Conservation (phyloP, 2,797 vertebrate species). For the Pseudocheirus occidentalis region DNA sequence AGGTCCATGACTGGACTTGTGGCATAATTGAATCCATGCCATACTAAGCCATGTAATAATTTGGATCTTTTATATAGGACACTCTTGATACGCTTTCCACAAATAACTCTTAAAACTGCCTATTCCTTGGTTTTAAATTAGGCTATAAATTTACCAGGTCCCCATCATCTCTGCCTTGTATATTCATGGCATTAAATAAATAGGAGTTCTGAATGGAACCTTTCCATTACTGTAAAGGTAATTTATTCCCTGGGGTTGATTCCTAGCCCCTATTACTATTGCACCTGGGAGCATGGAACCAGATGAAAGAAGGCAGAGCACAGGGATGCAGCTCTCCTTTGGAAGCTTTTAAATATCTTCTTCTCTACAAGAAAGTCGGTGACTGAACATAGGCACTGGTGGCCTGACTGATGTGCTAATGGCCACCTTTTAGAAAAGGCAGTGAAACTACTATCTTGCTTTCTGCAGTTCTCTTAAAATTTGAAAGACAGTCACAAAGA, state of each 20-base stretch:
- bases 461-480: not conserved
- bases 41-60: not conserved
- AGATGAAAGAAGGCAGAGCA: not conserved
- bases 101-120: not conserved
- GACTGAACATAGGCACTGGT: not conserved
- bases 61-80: not conserved
- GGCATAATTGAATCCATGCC: not conserved
- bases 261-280: not conserved
- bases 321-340: not conserved
- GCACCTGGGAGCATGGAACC: not conserved
- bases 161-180: not conserved
- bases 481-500: not conserved
- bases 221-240: not conserved
- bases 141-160: not conserved
- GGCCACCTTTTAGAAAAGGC: not conserved
- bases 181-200: not conserved
- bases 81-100: not conserved
- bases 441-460: not conserved
- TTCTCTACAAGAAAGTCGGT: not conserved
- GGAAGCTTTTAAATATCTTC: not conserved
- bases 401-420: not conserved
- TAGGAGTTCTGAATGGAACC: not conserved
- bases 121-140: not conserved
- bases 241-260: not conserved
- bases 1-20: not conserved